These are phyloP conservation scores for Parnassius orleans DNA, from an alignment of 2,888 invertebrate species.

Conservation along the genomic window DNA sequence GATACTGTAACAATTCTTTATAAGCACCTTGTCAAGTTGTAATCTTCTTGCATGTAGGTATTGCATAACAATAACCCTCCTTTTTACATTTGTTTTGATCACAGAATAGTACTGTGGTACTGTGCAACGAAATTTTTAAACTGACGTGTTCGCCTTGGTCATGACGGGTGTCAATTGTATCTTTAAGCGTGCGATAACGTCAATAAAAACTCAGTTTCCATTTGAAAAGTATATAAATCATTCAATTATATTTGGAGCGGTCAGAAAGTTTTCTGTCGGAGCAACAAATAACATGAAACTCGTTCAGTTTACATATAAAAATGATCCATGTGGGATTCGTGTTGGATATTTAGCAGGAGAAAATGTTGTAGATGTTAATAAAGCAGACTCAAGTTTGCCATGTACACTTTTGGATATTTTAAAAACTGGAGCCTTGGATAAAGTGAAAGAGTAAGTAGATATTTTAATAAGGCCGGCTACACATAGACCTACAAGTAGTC, in stretches of 20 bases:
- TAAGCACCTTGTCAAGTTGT: no score
- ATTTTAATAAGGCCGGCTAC: neutral
- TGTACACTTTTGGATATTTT: conserved; percentile 70
- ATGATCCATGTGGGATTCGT: conserved; percentile 81
- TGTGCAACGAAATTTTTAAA: no score
- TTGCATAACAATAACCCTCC: no score
- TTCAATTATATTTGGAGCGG: conserved; percentile 18
- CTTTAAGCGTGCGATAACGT: conserved; percentile 43
- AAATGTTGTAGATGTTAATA: conserved; percentile 85
- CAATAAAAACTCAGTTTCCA: conserved; percentile 44
- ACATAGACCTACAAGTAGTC: no score
- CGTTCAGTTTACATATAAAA: conserved; percentile 83
- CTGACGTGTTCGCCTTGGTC: conserved; percentile 40
- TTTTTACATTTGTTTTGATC: no score
- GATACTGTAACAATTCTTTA: no score
- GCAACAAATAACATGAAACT: conserved; percentile 82
- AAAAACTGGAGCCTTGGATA: conserved; percentile 51
- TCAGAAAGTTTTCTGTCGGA: conserved; percentile 49
- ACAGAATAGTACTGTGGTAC: no score
- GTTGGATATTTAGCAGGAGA: conserved; percentile 85
- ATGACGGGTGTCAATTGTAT: conserved; percentile 46
- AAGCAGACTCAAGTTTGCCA: conserved; percentile 69
- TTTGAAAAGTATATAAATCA: conserved; percentile 37
- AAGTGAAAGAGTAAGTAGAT: conserved; percentile 56
- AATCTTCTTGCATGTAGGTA: no score